These are phyloP conservation scores for Heterotis niloticus DNA, from an alignment of 2,113 vertebrate genomes.

Conservation along the genomic window DNA sequence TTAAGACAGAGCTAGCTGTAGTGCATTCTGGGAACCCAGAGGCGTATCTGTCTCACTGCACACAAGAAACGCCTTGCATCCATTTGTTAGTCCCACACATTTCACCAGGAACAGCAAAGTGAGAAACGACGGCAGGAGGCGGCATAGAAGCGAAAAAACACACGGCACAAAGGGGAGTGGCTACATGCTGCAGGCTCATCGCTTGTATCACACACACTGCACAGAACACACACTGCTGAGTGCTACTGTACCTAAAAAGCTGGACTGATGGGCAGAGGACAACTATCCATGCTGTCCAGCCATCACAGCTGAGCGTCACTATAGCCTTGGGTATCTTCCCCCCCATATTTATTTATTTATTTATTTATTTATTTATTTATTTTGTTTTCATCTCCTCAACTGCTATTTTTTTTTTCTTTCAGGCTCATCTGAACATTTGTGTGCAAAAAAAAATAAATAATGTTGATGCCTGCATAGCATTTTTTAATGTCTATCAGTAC, in stretches of 20 bases:
- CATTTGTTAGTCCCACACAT: background rate
- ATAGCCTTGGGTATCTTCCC: background rate
- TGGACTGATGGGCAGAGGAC: background rate
- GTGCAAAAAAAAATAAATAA: no score
- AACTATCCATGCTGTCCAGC: background rate
- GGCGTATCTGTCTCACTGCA: constrained; percentile 2
- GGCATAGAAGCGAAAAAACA: constrained; percentile 4
- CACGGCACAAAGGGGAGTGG: constrained; percentile 11
- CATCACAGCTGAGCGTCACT: background rate
- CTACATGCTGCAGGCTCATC: background rate
- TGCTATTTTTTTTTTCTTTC: no score
- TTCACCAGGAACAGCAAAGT: constrained; percentile 2
- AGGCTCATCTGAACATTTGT: no score
- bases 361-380: no score
- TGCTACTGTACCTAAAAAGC: constrained; percentile 33
- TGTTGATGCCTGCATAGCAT: no score
- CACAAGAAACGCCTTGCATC: background rate
- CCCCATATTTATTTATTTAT: no score
- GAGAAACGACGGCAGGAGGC: background rate
- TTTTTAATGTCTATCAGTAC: no score
- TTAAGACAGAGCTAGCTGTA: background rate
- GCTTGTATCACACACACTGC: constrained; percentile 35
- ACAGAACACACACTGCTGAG: constrained; percentile 16
- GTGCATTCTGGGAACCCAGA: background rate
- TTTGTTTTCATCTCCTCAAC: no score